A percentile compares a stretch with the other conserved stretches of the same genome.
Evolutionary conservation across 2,888 invertebrate genomes (phyloP).

Genomic region (Altica lythri): DNA sequence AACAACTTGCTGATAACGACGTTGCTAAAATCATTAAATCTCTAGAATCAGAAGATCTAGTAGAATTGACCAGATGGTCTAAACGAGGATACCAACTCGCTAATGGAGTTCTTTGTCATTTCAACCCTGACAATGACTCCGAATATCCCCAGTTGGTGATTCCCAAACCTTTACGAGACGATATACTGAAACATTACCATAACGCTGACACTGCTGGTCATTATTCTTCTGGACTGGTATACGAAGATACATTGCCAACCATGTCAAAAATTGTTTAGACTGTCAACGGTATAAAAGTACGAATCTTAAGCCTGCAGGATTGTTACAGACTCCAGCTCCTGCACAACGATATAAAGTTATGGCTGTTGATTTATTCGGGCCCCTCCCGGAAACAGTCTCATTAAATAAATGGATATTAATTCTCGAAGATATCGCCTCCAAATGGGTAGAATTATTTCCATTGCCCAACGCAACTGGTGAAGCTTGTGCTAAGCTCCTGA

Average conservation of each 20-base stretch:
- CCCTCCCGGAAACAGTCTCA: neutral
- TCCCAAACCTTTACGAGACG: neutral
- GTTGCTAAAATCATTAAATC: neutral
- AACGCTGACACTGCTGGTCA: constrained; percentile 18
- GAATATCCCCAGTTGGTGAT: neutral
- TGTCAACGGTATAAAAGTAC: neutral
- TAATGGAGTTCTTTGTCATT: constrained; percentile 4
- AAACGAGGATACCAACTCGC: neutral
- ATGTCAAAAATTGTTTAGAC: neutral
- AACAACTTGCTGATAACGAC: constrained; percentile 32
- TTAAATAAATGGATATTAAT: too few relatives aligned
- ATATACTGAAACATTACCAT: constrained; percentile 12
- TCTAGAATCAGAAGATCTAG: neutral
- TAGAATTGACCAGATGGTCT: neutral
- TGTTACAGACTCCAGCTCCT: neutral
- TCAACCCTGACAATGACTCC: neutral
- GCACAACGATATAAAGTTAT: neutral
- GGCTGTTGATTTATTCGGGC: neutral
- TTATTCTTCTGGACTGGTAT: constrained; percentile 32
- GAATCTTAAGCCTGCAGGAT: neutral
- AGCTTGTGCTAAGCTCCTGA: constrained; percentile 36
- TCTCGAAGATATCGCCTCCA: too few relatives aligned
- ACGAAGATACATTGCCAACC: constrained; percentile 14
- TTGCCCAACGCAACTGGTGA: constrained; percentile 28
- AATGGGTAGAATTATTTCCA: too few relatives aligned